Evolutionary conservation across 2,888 invertebrate genomes (phyloP).

Genomic region (Trissonchulus latispiculum): DNA sequence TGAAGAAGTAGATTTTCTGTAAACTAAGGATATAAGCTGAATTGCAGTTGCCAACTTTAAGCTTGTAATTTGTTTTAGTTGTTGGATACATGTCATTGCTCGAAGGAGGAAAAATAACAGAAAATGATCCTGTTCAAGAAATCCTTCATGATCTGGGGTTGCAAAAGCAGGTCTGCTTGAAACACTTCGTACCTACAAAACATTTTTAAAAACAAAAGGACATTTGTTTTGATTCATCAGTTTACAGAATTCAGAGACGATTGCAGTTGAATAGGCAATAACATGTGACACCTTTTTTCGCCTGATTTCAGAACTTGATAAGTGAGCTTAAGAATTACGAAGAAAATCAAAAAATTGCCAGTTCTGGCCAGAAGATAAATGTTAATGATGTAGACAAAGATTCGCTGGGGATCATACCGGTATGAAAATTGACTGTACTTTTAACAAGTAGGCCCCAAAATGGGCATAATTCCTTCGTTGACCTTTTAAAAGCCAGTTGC

Average conservation of each 20-base stretch:
- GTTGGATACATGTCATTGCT: conserved; percentile 48
- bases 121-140: conserved; percentile 56
- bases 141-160: conserved; percentile 66
- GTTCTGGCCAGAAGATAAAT: neutral
- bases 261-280: too few species aligned
- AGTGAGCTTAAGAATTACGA: conserved; percentile 56
- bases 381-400: conserved; percentile 38
- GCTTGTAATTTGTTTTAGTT: conserved; percentile 36
- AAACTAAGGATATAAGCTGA: neutral
- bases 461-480: too few species aligned
- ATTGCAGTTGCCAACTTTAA: neutral
- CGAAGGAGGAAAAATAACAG: conserved; percentile 47
- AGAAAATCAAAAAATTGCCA: conserved; percentile 47
- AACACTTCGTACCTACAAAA: too few species aligned
- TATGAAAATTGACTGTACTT: too few species aligned
- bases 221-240: too few species aligned
- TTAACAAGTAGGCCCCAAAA: too few species aligned
- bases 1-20: too few species aligned
- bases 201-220: too few species aligned
- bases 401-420: conserved; percentile 55
- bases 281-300: too few species aligned
- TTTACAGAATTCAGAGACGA: too few species aligned
- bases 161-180: conserved; percentile 62
- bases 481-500: too few species aligned
- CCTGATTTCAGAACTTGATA: conserved; percentile 53